These are phyloP conservation scores for Butastur rufipennis DNA, from an alignment of 2,113 vertebrate genomes.

Conservation along the genomic window DNA sequence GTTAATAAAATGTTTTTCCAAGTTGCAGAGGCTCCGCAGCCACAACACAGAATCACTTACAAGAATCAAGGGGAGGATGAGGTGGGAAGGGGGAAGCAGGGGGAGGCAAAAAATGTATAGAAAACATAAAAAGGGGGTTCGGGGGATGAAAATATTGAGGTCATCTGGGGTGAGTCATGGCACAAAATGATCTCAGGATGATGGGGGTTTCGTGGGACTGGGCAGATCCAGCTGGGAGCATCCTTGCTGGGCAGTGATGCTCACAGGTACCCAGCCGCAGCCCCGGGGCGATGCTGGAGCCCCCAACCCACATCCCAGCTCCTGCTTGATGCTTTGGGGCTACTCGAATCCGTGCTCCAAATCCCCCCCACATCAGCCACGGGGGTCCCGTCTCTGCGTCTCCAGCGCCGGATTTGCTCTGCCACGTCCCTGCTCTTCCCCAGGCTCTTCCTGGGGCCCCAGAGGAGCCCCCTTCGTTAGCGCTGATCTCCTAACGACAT, in stretches of 20 bases:
- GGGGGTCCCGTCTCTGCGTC: neutral
- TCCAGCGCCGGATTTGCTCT: neutral
- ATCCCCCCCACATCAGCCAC: neutral
- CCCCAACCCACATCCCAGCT: neutral
- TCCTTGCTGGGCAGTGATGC: neutral
- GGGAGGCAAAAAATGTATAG: neutral
- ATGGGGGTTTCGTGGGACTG: neutral
- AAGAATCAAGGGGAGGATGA: slow-evolving; percentile 47
- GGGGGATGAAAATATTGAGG: neutral
- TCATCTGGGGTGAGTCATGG: neutral
- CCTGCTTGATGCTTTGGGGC: rapidly evolving
- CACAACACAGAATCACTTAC: slow-evolving; percentile 38
- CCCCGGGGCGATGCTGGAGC: rapidly evolving
- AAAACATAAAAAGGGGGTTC: neutral
- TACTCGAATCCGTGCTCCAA: rapidly evolving
- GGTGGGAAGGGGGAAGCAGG: neutral
- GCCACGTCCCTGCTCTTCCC: neutral
- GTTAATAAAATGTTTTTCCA: slow-evolving; percentile 69
- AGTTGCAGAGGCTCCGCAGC: slow-evolving; percentile 38
- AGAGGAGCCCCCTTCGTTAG: neutral
- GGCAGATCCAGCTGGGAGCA: neutral
- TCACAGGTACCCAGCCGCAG: rapidly evolving
- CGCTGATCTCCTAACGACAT: neutral
- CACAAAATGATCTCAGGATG: rapidly evolving
- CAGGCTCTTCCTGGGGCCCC: neutral